Percentiles rank a stretch among this genome's conserved stretches.
These are phyloP conservation scores for Habroteleia sp. DNA, from an alignment of 2,888 invertebrate genomes.

Conservation along the genomic window DNA sequence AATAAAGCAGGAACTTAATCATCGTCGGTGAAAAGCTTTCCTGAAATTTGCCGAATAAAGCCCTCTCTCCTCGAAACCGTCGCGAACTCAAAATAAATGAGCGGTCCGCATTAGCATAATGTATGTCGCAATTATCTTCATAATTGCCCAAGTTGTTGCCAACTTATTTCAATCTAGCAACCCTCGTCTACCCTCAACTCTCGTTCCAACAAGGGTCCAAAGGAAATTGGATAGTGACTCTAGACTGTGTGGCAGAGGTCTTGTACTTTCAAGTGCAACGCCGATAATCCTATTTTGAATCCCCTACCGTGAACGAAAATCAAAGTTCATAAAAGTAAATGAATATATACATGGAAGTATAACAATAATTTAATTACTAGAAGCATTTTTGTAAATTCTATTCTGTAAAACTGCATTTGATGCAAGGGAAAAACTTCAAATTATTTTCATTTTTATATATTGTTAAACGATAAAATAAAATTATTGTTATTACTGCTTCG, in stretches of 20 bases:
- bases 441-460: no score
- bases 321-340: constrained; percentile 54
- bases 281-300: constrained; percentile 59
- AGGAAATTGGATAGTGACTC: constrained; percentile 64
- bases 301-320: constrained; percentile 41
- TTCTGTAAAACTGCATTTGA: no score
- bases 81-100: constrained; percentile 71
- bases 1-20: constrained; percentile 64
- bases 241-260: constrained; percentile 51
- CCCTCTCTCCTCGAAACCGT: constrained; percentile 60
- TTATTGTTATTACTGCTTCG: no score
- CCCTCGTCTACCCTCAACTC: constrained; percentile 62
- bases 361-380: constrained; percentile 14
- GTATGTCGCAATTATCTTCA: constrained; percentile 77
- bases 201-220: constrained; percentile 63
- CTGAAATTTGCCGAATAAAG: constrained; percentile 72
- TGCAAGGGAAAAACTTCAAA: no score
- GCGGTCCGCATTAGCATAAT: constrained; percentile 76
- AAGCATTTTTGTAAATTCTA: no score
- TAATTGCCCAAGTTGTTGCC: constrained; percentile 78
- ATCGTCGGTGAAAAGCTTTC: constrained; percentile 67
- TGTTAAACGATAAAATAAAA: no score
- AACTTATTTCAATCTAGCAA: constrained; percentile 74
- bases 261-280: constrained; percentile 60
- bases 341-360: constrained; percentile 24